Evolutionary conservation across 2,888 invertebrate genomes (phyloP), one percentile per base, ranked within the genome.

Genomic region (Diploptera punctata): DNA sequence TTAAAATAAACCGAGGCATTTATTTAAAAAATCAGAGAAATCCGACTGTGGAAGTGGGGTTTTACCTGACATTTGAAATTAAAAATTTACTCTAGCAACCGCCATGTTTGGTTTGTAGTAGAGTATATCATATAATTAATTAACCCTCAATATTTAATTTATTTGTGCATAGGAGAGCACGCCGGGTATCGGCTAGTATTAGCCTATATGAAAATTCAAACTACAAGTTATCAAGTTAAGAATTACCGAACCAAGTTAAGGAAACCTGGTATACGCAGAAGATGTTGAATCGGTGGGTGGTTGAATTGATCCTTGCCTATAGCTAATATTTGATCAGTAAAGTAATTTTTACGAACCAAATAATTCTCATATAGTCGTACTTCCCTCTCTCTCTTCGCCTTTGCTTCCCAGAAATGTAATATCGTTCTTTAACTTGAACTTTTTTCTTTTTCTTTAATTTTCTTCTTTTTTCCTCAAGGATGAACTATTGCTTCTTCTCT

Each of bases 321-420:
- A 47, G 65, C 65, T 29, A 65, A 65, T 65, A 65, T 65, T 65
- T 65, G 65, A 47, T 65, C 65, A 65, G 65, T 29, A 29, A 65
- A 65, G 65, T 65, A 65, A 65, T 65, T 65, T 65, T 65, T 65
- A 65, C 65, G 65, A 65, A 65, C 26, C 44, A 65, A 65, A 65
- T 65, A 47, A 65, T 65, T 65, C 65, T 65, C 65, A 65, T 26
- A 18, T 29, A 57, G 57, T 57, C 29, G 57, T 57, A 57, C n/a
- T 31, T n/a, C n/a, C 26, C 24, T 29, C 57, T 18, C 29, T n/a
- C n/a, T 7, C 57, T 29, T 29, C 52, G 16, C 7, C 57, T 3
- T 24, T 29, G 57, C 26, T n/a, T 57, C 29, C 29, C 16, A 29
- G 57, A 57, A 57, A 57, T 57, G 57, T n/a, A 57, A 57, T 57